Base-by-base conservation (phyloP, 2,888 invertebrate species). In the Phyllotreta cruciferae region DNA sequence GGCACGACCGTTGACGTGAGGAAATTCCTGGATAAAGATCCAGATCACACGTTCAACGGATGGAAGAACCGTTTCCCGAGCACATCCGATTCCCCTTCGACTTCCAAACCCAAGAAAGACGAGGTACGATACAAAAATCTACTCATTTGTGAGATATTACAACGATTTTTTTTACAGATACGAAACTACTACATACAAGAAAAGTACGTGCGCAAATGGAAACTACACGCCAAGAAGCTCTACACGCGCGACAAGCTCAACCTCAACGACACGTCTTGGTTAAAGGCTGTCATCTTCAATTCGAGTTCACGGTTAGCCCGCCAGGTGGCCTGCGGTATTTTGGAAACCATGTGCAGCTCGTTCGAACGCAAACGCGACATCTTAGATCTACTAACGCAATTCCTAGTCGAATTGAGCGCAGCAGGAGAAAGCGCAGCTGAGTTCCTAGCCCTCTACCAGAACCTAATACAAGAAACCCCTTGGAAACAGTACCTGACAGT, bases 401-500 rank as follows among this genome's bases (percentile, higher is more conserved):
- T 93, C 81, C 82, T 98, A 65, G 90, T 93, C 42, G 92, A 95
- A 77, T 86, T 98, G 3, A 91, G 93, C 1, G 84, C 86, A 2
- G 93, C 94, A 1, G 97, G 97, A 0, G 97, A 98, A 81, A 93
- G 93, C 57, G 93, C 96, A 66, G 90, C 92, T 4, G 97, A 98
- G 80, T 98, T 94, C 79, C 84, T 98, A 63, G 86, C 89, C 10
- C 84, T 98, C 0, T 97, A 94, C 80, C 91, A 95, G 78, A 90
- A 87, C 69, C 82, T 98, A 52, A 92, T 96, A 3, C 88, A 90
- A 14, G 91, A 93, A 71, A 87, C 90, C 1, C 94, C 96, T 6
- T 98, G 96, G 95, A 93, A 95, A 73, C 94, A 95, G 77, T 97
- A 96, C 82, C 83, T 98, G 64, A 94, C 96, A 0, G 83, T 96